Evolutionary conservation across 2,797 vertebrate species (phyloP), one percentile per base, ranked within the genome.

Genomic region (Rhinophrynus dorsalis): DNA sequence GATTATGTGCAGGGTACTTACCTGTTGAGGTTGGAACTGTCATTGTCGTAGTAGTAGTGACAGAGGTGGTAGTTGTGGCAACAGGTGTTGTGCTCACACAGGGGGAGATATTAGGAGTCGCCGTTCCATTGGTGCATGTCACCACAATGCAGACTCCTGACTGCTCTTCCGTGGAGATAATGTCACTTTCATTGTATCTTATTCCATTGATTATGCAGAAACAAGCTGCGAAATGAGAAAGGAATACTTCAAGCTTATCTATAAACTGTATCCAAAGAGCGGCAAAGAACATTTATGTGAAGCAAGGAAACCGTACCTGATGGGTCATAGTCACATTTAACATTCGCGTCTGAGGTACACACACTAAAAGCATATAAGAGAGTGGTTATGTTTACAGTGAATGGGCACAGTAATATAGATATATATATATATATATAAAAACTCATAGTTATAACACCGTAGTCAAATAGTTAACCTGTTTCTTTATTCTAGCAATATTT

Each of bases 41-140:
- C 32, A n/a, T 17, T 5, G 21, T 54, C 6, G 56, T 27, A 1
- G 48, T 8, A 23, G 44, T 26, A 9, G 58, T 27, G 3, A 63
- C 56, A 6, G 67, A 40, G 15, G 50, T 9, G 1, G 68, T 50
- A 5, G 1, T 0, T 2, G 57, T 37, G 15, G 75, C 0, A 0
- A 24, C 0, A 0, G 23, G 13, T 1, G 30, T 0, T 0, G 30
- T 44, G 2, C 59, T 3, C 0, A 0, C 0, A 2, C 84, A 85
- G 12, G 77, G 0, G 1, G 12, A n/a, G 5, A 80, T 60, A 8
- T 72, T 1, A 1, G 6, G 1, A 7, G 3, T 1, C 13, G 5
- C 1, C n/a, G 67, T 75, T 37, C 78, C 79, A 73, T 84, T 77
- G 73, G 15, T 52, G 70, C 86, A 87, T 38, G 37, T 0, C 2